These are phyloP conservation scores for Megalops cyprinoides DNA, from an alignment of 2,797 vertebrate genomes.

Conservation along the genomic window DNA sequence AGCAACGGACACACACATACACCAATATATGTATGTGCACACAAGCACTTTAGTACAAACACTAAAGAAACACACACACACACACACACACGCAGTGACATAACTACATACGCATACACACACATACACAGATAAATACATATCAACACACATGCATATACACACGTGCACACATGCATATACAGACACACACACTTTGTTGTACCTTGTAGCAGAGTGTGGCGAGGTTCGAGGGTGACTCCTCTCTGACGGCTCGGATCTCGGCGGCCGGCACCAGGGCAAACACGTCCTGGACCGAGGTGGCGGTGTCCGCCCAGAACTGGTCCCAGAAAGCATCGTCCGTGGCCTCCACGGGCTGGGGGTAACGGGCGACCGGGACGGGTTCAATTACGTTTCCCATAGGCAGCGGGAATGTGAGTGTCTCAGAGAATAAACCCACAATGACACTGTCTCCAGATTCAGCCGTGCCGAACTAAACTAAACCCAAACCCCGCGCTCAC, in stretches of 20 bases:
- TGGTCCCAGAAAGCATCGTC: slow-evolving; percentile 85
- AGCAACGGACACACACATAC: too few species aligned
- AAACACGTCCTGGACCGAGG: slow-evolving; percentile 89
- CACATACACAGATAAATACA: too few species aligned
- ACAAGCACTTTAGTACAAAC: slow-evolving; percentile 28
- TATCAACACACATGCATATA: too few species aligned
- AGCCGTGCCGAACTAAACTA: too few species aligned
- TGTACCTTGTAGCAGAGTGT: slow-evolving; percentile 95
- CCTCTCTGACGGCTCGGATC: slow-evolving; percentile 95
- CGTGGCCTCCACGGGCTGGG: slow-evolving; percentile 78
- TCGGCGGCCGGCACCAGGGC: slow-evolving; percentile 95
- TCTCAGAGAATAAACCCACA: too few species aligned
- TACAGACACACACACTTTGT: neutral
- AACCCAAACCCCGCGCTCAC: too few species aligned
- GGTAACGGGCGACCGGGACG: neutral
- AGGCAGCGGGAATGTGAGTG: neutral
- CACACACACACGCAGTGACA: too few species aligned
- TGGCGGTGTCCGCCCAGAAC: slow-evolving; percentile 82
- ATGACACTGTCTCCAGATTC: too few species aligned
- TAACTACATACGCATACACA: neutral
- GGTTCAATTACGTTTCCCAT: neutral
- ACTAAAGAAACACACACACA: neutral
- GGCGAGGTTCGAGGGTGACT: slow-evolving; percentile 96
- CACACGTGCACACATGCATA: neutral
- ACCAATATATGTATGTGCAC: slow-evolving; percentile 22